phyloP scores from a whole-genome alignment of 2,113 vertebrate genomes.

The Orthonyx spaldingii region DNA sequence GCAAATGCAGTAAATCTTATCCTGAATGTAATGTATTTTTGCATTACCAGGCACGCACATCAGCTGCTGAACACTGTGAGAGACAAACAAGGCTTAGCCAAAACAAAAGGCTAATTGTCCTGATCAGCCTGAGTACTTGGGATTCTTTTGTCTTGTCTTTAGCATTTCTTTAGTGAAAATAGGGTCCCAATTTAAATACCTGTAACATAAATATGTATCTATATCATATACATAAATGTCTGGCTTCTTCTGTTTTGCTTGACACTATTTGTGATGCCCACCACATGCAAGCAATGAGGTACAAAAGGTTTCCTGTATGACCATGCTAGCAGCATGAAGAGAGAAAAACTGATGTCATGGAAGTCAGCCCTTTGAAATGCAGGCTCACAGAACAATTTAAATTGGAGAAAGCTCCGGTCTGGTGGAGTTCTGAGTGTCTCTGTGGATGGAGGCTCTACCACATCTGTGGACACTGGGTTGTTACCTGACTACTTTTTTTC shows the following conservation, averaged over 20 bases:
- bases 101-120: not conserved
- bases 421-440: not conserved
- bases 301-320: not conserved
- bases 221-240: not conserved
- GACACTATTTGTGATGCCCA: not conserved
- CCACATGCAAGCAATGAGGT: not conserved
- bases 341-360: not conserved
- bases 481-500: not conserved
- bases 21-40: not conserved
- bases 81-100: not conserved
- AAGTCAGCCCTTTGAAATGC: not conserved
- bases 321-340: not conserved
- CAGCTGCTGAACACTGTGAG: not conserved
- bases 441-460: not conserved
- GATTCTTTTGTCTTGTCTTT: not conserved
- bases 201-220: not conserved
- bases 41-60: not conserved
- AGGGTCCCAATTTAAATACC: not conserved
- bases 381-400: not conserved
- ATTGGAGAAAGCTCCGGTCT: not conserved
- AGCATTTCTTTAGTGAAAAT: not conserved
- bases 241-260: not conserved
- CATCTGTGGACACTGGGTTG: not conserved
- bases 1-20: not conserved
- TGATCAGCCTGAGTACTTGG: not conserved